These are phyloP conservation scores for Anoura caudifer DNA, from an alignment of 2,113 vertebrate species.

Conservation along the genomic window DNA sequence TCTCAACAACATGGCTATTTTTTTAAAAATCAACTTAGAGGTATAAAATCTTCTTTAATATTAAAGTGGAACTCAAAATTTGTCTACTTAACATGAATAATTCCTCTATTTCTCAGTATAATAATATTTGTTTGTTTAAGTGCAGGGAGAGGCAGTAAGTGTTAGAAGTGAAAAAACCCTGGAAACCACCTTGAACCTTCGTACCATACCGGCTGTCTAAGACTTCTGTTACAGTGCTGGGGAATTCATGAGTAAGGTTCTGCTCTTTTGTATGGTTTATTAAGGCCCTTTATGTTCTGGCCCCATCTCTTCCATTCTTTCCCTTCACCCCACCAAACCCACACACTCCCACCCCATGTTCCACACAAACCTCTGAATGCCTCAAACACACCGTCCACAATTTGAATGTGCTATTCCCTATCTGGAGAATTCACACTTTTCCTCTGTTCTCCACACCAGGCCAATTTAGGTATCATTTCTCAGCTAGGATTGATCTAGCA, in stretches of 20 bases:
- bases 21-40: neutral
- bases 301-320: neutral
- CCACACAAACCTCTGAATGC: neutral
- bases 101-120: neutral
- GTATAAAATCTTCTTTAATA: neutral
- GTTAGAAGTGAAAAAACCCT: neutral
- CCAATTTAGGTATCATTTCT: neutral
- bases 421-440: neutral
- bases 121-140: neutral
- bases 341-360: neutral
- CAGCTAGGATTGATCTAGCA: neutral
- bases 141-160: neutral
- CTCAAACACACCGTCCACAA: neutral
- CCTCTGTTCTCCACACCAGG: neutral
- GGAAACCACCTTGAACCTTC: neutral
- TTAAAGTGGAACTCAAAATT: neutral
- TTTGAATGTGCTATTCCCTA: neutral
- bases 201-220: neutral
- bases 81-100: neutral
- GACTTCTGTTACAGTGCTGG: neutral
- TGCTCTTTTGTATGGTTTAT: neutral
- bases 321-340: neutral
- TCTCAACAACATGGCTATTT: neutral
- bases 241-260: neutral
- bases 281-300: neutral